phyloP scores from a whole-genome alignment of 2,113 vertebrate species.

The Marcusenius ussheri region DNA sequence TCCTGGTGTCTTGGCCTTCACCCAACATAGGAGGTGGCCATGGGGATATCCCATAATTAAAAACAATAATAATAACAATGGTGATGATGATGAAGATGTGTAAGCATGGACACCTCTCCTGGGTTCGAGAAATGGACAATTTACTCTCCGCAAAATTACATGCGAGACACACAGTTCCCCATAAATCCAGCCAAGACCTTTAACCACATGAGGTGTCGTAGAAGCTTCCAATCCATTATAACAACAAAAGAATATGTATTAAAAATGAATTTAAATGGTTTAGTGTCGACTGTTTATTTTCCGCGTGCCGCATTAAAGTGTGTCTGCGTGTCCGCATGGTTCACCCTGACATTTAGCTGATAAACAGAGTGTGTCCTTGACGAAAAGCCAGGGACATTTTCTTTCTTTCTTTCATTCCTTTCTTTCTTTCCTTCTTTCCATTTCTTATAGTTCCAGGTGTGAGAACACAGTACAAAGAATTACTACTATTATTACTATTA shows the following conservation, averaged over 20 bases:
- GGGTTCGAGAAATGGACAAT: background rate
- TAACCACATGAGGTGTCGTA: background rate
- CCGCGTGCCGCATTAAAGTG: background rate
- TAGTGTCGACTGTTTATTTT: background rate
- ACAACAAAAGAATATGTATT: background rate
- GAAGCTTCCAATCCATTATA: background rate
- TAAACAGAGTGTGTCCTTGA: background rate
- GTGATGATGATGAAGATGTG: background rate
- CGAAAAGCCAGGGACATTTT: background rate
- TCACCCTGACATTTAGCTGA: background rate
- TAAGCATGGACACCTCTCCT: background rate
- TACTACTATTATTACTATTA: background rate
- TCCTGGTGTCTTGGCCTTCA: no score
- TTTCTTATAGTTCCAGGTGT: background rate
- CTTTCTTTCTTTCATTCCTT: no score
- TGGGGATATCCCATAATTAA: background rate
- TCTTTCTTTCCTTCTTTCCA: background rate
- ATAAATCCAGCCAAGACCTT: background rate
- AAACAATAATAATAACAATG: background rate
- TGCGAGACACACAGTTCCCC: background rate
- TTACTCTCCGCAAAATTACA: background rate
- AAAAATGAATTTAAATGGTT: background rate
- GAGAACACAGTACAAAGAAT: background rate
- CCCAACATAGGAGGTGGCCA: no score
- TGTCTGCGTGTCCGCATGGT: background rate